A percentile compares a stretch with the other conserved stretches of the same genome.
Evolutionary conservation across 2,888 invertebrate species (phyloP).

Genomic region (Chydorus sphaericus): DNA sequence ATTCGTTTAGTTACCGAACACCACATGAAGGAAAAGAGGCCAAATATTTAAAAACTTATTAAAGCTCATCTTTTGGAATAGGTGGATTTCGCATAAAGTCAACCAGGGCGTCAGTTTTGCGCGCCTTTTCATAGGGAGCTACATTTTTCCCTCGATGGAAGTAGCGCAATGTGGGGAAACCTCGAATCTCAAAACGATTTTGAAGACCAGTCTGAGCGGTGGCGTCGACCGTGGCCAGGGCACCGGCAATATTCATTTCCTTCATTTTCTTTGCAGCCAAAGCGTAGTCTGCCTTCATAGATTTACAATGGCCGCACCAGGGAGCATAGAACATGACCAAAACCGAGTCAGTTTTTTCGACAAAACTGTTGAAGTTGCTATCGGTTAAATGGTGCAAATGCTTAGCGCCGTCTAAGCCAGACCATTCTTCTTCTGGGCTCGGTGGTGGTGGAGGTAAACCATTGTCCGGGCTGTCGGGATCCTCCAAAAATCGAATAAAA

Average conservation of each 20-base stretch:
- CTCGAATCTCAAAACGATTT: constrained; percentile 42
- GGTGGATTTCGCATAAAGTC: constrained; percentile 32
- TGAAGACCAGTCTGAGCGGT: constrained; percentile 40
- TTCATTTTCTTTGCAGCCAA: constrained; percentile 38
- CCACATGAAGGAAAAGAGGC: neutral
- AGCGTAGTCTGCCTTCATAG: constrained; percentile 50
- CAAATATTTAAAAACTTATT: neutral
- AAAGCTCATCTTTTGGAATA: constrained; percentile 21
- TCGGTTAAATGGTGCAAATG: constrained; percentile 40
- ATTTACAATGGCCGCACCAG: constrained; percentile 58
- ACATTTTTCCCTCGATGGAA: constrained; percentile 39
- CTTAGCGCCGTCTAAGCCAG: constrained; percentile 30
- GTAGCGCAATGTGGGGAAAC: constrained; percentile 51
- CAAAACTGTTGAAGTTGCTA: constrained; percentile 40
- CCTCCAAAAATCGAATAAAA: constrained; percentile 47
- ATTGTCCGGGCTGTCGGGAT: constrained; percentile 28
- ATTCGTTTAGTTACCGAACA: neutral
- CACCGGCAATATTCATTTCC: constrained; percentile 29
- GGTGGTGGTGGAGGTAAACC: constrained; percentile 25
- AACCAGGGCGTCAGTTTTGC: constrained; percentile 40
- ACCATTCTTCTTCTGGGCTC: constrained; percentile 32
- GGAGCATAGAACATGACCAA: constrained; percentile 66
- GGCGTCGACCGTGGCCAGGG: constrained; percentile 48
- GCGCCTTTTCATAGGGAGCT: constrained; percentile 41
- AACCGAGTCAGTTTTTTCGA: constrained; percentile 42